Base-by-base conservation (phyloP, 2,888 invertebrate species). In the Drepanosiphum platanoidis region DNA sequence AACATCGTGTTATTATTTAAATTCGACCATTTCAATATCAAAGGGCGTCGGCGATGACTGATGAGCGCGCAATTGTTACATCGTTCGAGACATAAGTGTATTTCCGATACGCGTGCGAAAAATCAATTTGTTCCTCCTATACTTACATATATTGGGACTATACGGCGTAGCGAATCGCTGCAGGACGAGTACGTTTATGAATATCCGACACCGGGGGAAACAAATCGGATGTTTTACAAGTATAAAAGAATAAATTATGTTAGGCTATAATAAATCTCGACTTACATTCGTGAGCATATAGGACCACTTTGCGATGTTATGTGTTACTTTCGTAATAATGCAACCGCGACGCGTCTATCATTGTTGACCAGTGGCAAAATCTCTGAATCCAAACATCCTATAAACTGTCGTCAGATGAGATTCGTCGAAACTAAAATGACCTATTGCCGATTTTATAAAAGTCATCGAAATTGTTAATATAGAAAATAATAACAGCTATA, bases 1-100 rank as follows among this genome's bases (percentile, higher is more conserved):
- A n/a, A n/a, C n/a, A n/a, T n/a, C n/a, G n/a, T n/a, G 18, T 15
- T 30, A 46, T 74, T 72, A 46, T 46, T 74, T 32, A 32, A 46
- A 74, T 46, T 72, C 30, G 11, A 22, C 4, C 32, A 22, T 74
- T 74, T 74, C 18, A 46, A 46, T 74, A 22, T 74, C 46, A 46
- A 74, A 74, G 46, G 9, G 32, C 27, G 46, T 18, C 18, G 0
- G 18, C 5, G 32, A 52, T 52, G 52, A 52, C 52, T 52, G 52
- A 52, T 52, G 52, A 52, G 52, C 52, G 5, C 22, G 22, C 22
- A 18, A 52, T 52, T 52, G 13, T 42, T 32, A 18, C 11, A 32
- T 46, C 27, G 70, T 74, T 52, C 22, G 52, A 15, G 22, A 52
- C 18, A 52, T 52, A 52, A 52, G 52, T 52, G 52, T 22, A 1